Evolutionary conservation across 2,888 invertebrate genomes (phyloP).

Genomic region (Eustalomyia histrio): DNA sequence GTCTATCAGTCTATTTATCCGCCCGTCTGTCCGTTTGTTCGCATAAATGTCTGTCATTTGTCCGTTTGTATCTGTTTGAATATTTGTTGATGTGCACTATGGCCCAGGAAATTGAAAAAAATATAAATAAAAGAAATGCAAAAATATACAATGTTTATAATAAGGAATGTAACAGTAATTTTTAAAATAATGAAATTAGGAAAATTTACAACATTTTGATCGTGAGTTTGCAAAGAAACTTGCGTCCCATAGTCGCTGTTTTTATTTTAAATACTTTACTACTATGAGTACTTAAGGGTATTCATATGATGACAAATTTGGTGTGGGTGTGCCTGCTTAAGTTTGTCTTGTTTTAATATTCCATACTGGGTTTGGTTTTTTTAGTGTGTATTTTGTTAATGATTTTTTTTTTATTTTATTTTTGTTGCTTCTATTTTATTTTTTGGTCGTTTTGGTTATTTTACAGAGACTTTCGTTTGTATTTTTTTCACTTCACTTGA

Average conservation of each 20-base stretch:
- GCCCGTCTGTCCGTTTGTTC: slow-evolving; percentile 28
- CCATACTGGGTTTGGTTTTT: slow-evolving; percentile 36
- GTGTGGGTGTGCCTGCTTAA: slow-evolving; percentile 66
- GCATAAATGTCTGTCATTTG: slow-evolving; percentile 20
- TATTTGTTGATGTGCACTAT: slow-evolving; percentile 10
- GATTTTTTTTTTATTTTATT: slow-evolving; percentile 58
- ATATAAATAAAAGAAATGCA: no score
- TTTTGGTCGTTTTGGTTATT: slow-evolving; percentile 54
- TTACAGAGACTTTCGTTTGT: slow-evolving; percentile 45
- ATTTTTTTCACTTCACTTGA: slow-evolving; percentile 63
- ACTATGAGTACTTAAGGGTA: slow-evolving; percentile 54
- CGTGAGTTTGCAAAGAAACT: no score
- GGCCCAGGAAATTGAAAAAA: no score
- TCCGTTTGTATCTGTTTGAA: slow-evolving; percentile 40
- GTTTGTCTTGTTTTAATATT: slow-evolving; percentile 58
- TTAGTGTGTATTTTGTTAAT: slow-evolving; percentile 57
- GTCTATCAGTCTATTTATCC: slow-evolving; percentile 37
- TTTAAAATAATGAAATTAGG: no score
- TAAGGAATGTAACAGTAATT: no score
- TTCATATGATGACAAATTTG: slow-evolving; percentile 55
- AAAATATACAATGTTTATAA: no score
- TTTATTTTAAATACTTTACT: not conserved
- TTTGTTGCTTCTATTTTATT: slow-evolving; percentile 43
- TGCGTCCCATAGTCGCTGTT: no score
- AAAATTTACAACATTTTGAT: no score